Evolutionary conservation across 1,140 invertebrate species (phyloP), one percentile per base, ranked within the genome.

Genomic region (Thaumatotibia leucotreta): DNA sequence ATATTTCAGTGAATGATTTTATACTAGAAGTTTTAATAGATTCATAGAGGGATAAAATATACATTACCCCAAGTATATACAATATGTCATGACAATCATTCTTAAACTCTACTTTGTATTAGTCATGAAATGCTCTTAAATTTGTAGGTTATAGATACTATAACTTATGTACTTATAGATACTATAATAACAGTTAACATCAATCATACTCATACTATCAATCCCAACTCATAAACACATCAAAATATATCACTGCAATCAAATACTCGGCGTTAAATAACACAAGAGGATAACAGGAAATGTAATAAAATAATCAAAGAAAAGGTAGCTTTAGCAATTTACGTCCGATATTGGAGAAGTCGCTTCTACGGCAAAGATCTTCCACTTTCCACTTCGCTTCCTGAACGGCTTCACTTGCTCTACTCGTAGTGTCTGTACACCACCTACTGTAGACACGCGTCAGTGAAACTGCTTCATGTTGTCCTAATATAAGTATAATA

Each of bases 351-450:
- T 67, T 31, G 72, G 50, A 39, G 31, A 69, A 72, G 62, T 65
- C 64, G 78, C 79, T 84, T 83, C 68, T 66, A 79, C 75, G 73
- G 72, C 76, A 79, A 75, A 65, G 75, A 79, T 66, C 79, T 76
- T 74, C 68, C 73, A 67, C 54, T 72, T 76, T 77, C 74, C 73
- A 83, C 77, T 84, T 81, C 73, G 75, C 84, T 86, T 68, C 61
- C 61, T 80, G 63, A 74, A 80, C 74, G 74, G 81, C 82, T 84
- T 87, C 72, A 77, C 70, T 80, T 79, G 76, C 78, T 79, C 81
- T 79, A 66, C 24, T 31, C 50, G 17, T 35, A 49, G 33, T 49
- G 33, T 64, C 23, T 64, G 24, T 58, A 29, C 39, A 58, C 52
- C 24, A 49, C 39, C 24, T 58, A 45, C 22, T 27, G 24, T 58